Evolutionary conservation across 2,888 invertebrate genomes (phyloP), one percentile per base, ranked within the genome.

Genomic region (Tortrix viridana): DNA sequence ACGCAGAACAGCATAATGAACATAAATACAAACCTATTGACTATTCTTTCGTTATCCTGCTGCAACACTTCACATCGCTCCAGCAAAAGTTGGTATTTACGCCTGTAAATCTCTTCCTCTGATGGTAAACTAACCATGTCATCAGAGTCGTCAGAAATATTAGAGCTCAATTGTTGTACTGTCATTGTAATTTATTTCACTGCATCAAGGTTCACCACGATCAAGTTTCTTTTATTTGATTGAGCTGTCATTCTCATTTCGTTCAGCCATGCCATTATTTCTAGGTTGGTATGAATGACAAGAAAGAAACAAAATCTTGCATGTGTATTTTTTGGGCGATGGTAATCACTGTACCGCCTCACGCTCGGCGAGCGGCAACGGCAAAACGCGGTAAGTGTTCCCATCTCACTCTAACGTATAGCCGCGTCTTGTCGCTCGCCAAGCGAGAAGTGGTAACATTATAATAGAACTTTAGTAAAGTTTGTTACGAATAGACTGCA

Each of bases 11-110:
- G n/a, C 67, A 65, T 65, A 71, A 70, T 69, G 65, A 65, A 48
- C 68, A 52, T 68, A 73, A 79, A 80, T 74, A 81, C 84, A 74
- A 80, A 94, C 94, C 94, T 93, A 86, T 93, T 93, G 63, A 96
- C 94, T 70, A 96, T 89, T 84, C 95, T 93, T 81, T 96, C 95
- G 83, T 96, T 96, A 79, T 95, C 95, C 93, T 95, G 95, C 79
- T 96, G 96, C 71, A 96, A 89, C 71, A 94, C 93, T 86, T 95
- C 95, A 84, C 96, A 96, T 92, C 95, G 94, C 80, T 95, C 95
- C 69, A 95, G 84, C 63, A 96, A 85, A 73, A 95, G 86, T 82
- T 95, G 95, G 82, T 95, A 96, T 88, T 96, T 96, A 81, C 94
- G 94, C 76, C 95, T 95, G 81, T 95, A 95, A 79, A 94, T 90